Percentiles rank a stretch among this genome's conserved stretches.
phyloP scores from a whole-genome alignment of 1,140 invertebrate species.

The Andricus grossulariae region DNA sequence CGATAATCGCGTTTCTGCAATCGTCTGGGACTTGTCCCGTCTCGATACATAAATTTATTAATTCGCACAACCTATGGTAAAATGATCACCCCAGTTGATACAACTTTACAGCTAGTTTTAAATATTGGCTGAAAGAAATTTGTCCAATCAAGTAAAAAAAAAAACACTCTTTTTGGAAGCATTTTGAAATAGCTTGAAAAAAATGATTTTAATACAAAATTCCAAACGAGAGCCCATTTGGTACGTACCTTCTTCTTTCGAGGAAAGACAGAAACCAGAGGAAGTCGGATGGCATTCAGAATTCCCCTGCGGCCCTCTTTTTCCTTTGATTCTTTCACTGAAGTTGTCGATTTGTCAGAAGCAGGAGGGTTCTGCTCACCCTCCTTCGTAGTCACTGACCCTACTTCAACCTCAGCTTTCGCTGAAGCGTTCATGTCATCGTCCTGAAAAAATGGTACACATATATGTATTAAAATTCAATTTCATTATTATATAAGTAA shows the following conservation, averaged over 20 bases:
- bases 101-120: conserved; percentile 32
- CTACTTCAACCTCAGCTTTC: conserved; percentile 52
- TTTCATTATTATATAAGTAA: no score
- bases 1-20: no score
- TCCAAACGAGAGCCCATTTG: conserved; percentile 40
- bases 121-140: background rate
- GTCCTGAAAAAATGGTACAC: conserved; percentile 60
- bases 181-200: conserved; percentile 39
- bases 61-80: no score
- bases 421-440: conserved; percentile 70
- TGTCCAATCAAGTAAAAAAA: background rate
- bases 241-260: conserved; percentile 71
- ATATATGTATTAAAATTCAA: background rate
- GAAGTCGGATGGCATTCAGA: conserved; percentile 80
- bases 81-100: conserved; percentile 18
- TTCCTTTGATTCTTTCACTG: conserved; percentile 72
- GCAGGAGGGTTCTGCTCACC: conserved; percentile 72
- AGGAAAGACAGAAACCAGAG: conserved; percentile 80
- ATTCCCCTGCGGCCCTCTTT: conserved; percentile 73
- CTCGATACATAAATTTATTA: no score
- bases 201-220: conserved; percentile 13
- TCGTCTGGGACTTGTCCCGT: no score
- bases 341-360: conserved; percentile 72
- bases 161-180: conserved; percentile 33
- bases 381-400: conserved; percentile 63